Base-by-base conservation (phyloP, 2,113 vertebrate genomes). In the Clinocottus analis region DNA sequence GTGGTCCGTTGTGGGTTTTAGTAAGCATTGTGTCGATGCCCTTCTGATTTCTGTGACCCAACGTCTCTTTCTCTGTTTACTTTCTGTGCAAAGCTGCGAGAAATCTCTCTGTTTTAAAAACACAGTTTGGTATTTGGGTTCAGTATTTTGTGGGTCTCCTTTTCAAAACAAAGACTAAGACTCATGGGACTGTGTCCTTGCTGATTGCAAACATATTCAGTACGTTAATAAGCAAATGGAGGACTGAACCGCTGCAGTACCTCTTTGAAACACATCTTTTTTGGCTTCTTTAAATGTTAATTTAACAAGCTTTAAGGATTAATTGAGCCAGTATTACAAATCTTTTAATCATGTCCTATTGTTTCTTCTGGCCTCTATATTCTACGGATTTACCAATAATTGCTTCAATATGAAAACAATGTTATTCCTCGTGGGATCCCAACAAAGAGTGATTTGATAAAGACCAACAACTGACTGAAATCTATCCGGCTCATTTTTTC, bases 21-120 rank as follows among this genome's bases (percentile, higher is more conserved):
- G 19, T 7, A 59, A 31, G 3, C 7, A 27, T 63, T 13, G 6
- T 51, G 56, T 19, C 29, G 74, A 62, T 62, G 67, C 23, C 64
- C 19, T 77, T 77, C 35, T 51, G 11, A 61, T 39, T 59, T 53
- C 64, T 62, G 71, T 25, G 79, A 68, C 53, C 73, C n/a, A 6
- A 21, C 33, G 12, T 37, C 56, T 67, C 47, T 81, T 21, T 27
- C 3, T 37, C 43, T 17, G 43, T 45, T 16, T 45, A 6, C 2
- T 81, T 27, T 27, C 3, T 37, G 47, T 25, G 66, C 39, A 2
- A 39, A 55, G 66, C 66, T 41, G 61, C n/a, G 9, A 5, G 29
- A 35, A 33, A 51, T 51, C 6, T 35, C 45, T 41, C 6, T 39
- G 31, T 53, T 41, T 56, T 51, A 27, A 56, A 68, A 55, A 12